Conservation (phyloP, 2,113 vertebrate genomes). For the Chionis minor region DNA sequence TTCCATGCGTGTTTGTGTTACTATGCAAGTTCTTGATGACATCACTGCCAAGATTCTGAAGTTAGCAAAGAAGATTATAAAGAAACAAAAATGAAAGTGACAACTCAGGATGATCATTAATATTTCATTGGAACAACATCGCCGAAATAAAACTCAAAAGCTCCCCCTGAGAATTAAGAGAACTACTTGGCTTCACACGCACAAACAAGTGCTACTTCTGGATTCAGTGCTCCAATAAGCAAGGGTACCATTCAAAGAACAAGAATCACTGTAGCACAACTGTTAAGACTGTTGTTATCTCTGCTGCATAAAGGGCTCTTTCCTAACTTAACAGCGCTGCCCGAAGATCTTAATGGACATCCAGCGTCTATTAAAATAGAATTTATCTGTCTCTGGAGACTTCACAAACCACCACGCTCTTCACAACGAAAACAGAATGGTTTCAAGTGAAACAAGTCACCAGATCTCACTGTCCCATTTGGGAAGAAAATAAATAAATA, state of each 20-base stretch:
- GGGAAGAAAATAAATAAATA: background rate
- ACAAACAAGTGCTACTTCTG: background rate
- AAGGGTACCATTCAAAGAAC: background rate
- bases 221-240: background rate
- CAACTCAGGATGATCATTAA: background rate
- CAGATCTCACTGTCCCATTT: background rate
- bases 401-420: background rate
- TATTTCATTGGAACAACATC: background rate
- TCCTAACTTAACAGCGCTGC: background rate
- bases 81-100: background rate
- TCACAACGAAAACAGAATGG: background rate
- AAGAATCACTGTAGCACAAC: background rate
- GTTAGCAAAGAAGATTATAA: background rate
- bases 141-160: background rate
- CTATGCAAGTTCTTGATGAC: background rate
- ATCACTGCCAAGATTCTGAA: background rate
- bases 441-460: background rate
- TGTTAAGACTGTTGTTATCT: background rate
- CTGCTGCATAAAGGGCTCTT: background rate
- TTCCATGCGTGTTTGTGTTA: background rate
- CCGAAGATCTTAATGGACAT: background rate
- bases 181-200: background rate
- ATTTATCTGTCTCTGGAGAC: background rate
- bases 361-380: background rate
- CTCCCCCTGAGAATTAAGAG: background rate